Percentiles rank a stretch among this genome's conserved stretches.
Conservation (phyloP, 2,888 invertebrate species). For the Agriopis leucophaearia region DNA sequence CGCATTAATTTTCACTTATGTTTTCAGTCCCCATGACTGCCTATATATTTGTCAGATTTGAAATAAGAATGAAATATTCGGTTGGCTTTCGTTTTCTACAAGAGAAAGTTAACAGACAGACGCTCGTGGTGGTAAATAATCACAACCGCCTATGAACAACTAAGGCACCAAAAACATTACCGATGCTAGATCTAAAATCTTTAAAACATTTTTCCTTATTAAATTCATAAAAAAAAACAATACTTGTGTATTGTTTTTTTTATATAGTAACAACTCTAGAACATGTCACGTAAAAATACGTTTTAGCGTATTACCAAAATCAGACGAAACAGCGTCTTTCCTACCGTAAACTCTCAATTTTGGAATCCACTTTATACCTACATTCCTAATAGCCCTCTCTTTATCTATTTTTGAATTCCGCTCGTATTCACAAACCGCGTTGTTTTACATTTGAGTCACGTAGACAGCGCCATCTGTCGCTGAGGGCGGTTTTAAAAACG, state of each 20-base stretch:
- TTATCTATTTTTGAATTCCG: slow-evolving; percentile 69
- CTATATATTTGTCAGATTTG: background rate
- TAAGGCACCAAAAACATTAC: background rate
- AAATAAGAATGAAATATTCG: background rate
- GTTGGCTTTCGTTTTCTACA: background rate
- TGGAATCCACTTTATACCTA: slow-evolving; percentile 21
- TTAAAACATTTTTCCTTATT: background rate
- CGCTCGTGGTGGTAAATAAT: background rate
- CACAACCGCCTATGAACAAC: background rate
- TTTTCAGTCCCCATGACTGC: too few species aligned
- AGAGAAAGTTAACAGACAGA: background rate
- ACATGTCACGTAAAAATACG: slow-evolving; percentile 14
- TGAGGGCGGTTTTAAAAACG: slow-evolving; percentile 68
- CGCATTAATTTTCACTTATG: too few species aligned
- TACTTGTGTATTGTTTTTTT: too few species aligned
- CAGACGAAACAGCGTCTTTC: slow-evolving; percentile 10
- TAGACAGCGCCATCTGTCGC: slow-evolving; percentile 74
- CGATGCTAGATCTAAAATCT: background rate
- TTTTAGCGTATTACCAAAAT: slow-evolving; percentile 9
- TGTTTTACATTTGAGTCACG: slow-evolving; percentile 76
- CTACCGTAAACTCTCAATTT: slow-evolving; percentile 20
- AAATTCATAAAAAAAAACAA: background rate
- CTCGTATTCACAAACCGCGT: slow-evolving; percentile 54
- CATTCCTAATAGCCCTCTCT: slow-evolving; percentile 40
- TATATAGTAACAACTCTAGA: background rate